These are phyloP conservation scores for Bolborhynchus lineola DNA, from an alignment of 2,113 vertebrate genomes.

Conservation along the genomic window DNA sequence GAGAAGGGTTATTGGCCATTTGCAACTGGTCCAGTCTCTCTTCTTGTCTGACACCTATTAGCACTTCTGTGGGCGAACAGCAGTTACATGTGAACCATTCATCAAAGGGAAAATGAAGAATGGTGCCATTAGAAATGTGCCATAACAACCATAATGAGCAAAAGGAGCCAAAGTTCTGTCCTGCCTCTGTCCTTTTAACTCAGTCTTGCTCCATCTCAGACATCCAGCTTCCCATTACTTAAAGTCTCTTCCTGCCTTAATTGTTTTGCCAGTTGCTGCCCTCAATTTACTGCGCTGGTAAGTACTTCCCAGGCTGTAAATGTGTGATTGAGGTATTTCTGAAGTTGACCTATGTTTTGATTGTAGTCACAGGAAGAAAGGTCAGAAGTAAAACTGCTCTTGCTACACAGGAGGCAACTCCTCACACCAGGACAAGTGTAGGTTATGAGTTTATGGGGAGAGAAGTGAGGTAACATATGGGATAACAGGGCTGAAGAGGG, in stretches of 20 bases:
- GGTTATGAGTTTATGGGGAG: neutral
- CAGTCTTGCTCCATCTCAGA: neutral
- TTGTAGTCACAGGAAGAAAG: neutral
- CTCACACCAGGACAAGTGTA: neutral
- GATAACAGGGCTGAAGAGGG: neutral
- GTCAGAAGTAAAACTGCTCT: neutral
- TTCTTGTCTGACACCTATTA: neutral
- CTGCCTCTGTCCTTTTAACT: conserved; percentile 11
- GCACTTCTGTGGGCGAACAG: conserved; percentile 6
- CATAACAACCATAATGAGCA: neutral
- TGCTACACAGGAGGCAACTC: neutral
- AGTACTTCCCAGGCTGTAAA: conserved; percentile 50
- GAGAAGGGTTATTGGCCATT: neutral
- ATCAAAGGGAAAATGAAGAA: conserved; percentile 1
- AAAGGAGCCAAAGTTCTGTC: neutral
- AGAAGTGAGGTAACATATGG: neutral
- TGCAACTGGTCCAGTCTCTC: neutral
- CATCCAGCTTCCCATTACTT: conserved; percentile 22
- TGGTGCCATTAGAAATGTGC: neutral
- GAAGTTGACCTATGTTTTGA: neutral
- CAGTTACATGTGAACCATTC: conserved; percentile 1
- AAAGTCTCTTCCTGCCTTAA: conserved; percentile 47
- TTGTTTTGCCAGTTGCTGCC: conserved; percentile 47
- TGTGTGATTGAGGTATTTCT: neutral
- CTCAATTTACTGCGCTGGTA: conserved; percentile 37